Base-by-base conservation (phyloP, 2,888 invertebrate species). In the Platerodrilus igneus region DNA sequence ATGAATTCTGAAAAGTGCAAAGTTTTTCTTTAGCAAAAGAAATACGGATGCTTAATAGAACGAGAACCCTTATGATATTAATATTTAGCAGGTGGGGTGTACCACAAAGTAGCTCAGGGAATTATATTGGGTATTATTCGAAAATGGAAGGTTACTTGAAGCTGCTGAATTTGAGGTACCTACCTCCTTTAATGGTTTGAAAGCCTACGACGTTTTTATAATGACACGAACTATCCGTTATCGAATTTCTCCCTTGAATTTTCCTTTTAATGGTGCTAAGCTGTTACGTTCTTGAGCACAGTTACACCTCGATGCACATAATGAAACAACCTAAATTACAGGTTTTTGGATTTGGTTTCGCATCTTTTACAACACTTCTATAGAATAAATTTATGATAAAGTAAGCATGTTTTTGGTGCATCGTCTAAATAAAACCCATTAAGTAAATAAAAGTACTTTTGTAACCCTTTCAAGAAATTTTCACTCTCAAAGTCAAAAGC, bases 101-200 rank as follows among this genome's bases (percentile, higher is more conserved):
- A 37, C 41, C 37, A 22, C 45, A 36, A 43, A 44, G 43, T 44
- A 43, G 47, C 44, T 43, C 37, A 44, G 47, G 44, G 47, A 47
- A 49, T 49, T 49, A 49, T 42, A 37, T 44, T 37, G 35, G 41
- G 36, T 19, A 42, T 45, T 47, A 37, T 45, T 47, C 30, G 40
- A 37, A 46, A 48, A 35, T 46, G 40, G 40, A 44, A 41, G 37
- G 48, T 44, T 49, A 52, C 33, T 47, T 41, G 47, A 51, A 49
- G 44, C 47, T 43, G 43, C 41, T 47, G 47, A 51, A 49, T 51
- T 51, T 45, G 49, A 52, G 45, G 45, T 43, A 38, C 34, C n/a
- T n/a, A n/a, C n/a, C 39, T 37, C 44, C 45, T 39, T 38, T 51
- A 52, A 52, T 52, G 50, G 49, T 41, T 35, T 39, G 43, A 43